Conservation (phyloP, 2,113 vertebrate species). For the Cyanoramphus novaezelandiae region DNA sequence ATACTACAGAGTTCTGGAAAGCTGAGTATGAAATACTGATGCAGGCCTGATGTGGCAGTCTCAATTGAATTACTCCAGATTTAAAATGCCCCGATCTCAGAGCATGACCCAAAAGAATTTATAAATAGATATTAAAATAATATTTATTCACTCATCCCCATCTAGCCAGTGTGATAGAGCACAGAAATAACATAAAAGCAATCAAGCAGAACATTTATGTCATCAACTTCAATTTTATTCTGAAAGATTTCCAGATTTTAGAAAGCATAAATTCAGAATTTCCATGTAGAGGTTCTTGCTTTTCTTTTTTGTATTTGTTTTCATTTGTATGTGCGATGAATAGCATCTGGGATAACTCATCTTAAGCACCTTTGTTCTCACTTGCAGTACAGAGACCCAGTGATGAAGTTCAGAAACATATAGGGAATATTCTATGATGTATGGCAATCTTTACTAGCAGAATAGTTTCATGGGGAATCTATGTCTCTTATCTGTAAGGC, state of each 20-base stretch:
- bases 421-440: background rate
- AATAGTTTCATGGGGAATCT: background rate
- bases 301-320: no score
- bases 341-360: background rate
- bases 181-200: background rate
- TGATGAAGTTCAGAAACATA: background rate
- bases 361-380: background rate
- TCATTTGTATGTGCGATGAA: background rate
- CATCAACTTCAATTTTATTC: background rate
- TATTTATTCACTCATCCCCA: background rate
- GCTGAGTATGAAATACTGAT: background rate
- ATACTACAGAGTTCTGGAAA: background rate
- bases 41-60: background rate
- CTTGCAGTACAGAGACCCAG: background rate
- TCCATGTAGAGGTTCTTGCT: fast-evolving
- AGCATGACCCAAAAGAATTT: background rate
- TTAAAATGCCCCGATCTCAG: background rate
- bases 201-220: background rate
- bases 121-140: background rate
- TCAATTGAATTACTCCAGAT: background rate
- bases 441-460: background rate
- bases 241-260: background rate
- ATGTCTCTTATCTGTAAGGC: background rate
- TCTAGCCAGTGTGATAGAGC: background rate
- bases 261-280: background rate